phyloP scores from a whole-genome alignment of 1,140 invertebrate species.

The Tribolium castaneum region DNA sequence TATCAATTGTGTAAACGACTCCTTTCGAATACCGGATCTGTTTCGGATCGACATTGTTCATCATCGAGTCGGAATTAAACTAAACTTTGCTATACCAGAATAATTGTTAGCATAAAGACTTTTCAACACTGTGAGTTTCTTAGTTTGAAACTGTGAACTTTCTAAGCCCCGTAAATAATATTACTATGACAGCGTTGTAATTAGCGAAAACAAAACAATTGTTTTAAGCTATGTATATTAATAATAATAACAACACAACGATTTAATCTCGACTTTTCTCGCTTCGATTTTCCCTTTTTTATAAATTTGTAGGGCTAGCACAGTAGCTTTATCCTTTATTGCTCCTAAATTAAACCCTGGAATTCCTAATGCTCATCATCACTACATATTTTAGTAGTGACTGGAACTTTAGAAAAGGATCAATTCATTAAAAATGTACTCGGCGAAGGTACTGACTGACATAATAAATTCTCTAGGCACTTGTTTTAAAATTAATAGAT shows the following conservation, averaged over 20 bases:
- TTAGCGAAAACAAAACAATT: conserved; percentile 11
- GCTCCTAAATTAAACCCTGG: neutral
- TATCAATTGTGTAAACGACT: neutral
- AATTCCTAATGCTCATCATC: neutral
- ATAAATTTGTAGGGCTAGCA: neutral
- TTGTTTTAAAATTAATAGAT: conserved; percentile 6
- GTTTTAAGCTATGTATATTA: neutral
- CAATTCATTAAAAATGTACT: conserved; percentile 16
- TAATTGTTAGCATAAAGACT: conserved; percentile 10
- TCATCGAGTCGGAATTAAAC: neutral
- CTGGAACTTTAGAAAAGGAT: neutral
- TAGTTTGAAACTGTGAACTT: neutral
- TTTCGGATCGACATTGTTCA: conserved; percentile 12
- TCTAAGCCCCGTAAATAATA: neutral
- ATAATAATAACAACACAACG: neutral
- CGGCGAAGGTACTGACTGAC: neutral
- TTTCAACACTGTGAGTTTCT: conserved; percentile 5
- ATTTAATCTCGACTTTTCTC: neutral
- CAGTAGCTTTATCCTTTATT: neutral
- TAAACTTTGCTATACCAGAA: conserved; percentile 14
- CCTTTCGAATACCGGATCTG: conserved; percentile 4
- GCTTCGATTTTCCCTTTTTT: conserved; percentile 1
- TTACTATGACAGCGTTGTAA: conserved; percentile 7
- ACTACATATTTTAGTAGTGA: neutral
- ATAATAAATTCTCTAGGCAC: conserved; percentile 5